Evolutionary conservation across 1,140 invertebrate species (phyloP).

Genomic region (Dufourea novaeangliae): DNA sequence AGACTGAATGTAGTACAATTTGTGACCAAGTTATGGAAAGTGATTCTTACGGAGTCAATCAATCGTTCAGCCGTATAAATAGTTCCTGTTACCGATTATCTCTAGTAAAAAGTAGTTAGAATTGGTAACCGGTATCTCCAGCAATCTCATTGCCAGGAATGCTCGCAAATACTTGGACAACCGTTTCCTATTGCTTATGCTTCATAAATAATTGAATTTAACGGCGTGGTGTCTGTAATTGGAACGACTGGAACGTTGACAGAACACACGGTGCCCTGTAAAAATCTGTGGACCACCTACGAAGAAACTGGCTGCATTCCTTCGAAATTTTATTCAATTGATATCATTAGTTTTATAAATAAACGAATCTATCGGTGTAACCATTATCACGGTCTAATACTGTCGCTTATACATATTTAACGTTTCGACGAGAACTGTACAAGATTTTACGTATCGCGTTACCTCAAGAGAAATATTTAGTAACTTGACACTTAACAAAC

Average conservation of each 20-base stretch:
- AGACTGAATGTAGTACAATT: background rate
- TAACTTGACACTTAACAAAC: no score
- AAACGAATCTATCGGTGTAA: background rate
- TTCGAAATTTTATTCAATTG: background rate
- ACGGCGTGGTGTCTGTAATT: constrained; percentile 30
- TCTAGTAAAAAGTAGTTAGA: constrained; percentile 17
- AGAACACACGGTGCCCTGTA: background rate
- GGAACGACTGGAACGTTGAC: constrained; percentile 25
- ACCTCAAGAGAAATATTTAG: no score
- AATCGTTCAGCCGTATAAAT: constrained; percentile 14
- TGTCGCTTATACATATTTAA: no score
- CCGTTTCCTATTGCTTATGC: constrained; percentile 33
- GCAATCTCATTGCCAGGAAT: constrained; percentile 24
- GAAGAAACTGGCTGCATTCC: background rate
- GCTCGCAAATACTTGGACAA: constrained; percentile 16
- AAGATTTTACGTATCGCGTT: no score
- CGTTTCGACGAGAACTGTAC: no score
- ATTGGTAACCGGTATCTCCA: constrained; percentile 31
- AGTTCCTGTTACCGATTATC: constrained; percentile 42
- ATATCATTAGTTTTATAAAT: background rate
- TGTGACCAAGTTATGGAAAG: constrained; percentile 21
- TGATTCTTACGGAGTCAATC: constrained; percentile 29
- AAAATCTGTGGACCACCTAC: constrained; percentile 20
- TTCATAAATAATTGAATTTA: constrained; percentile 47
- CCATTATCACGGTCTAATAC: no score